Evolutionary conservation across 2,888 invertebrate species (phyloP), one percentile per base, ranked within the genome.

Genomic region (Hirudinaria manillensis): DNA sequence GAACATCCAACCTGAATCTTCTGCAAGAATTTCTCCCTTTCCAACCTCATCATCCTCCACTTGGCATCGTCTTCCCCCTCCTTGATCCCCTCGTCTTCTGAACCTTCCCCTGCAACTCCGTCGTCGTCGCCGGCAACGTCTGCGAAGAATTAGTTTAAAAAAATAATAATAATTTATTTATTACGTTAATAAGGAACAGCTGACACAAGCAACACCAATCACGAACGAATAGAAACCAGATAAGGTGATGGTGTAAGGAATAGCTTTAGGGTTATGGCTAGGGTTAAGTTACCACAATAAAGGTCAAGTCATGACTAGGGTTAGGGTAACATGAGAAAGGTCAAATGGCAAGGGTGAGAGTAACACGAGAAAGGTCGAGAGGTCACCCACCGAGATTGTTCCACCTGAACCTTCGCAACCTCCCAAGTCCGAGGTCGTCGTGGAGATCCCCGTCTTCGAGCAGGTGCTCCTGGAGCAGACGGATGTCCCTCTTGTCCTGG

Each of bases 401-500:
- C 95, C 94, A 96, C 78, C 90, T 89, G 83, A 95, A 96, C 82
- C 92, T 90, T 45, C 93, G 87, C 81, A 91, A 90, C 3, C 94
- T 78, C 13, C 91, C 91, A 0, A 89, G 91, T 0, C 90, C 91
- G 10, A 16, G 13, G 36, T 92, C 92, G 0, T 88, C 87, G 80
- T 92, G 89, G 79, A 93, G 88, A 81, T 96, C 95, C 0, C 93
- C 93, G 82, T 95, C 94, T 83, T 94, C 93, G 55, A 96, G 89
- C 38, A 94, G 87, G 83, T 93, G 86, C 82, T 96, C 94, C 83
- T 96, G 91, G 21, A 94, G 88, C 80, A 92, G 85, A 80, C 91
- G 88, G 27, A 96, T 90, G 84, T 94, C 91, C 32, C 91, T 88
- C 80, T 92, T 91, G 84, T 97, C 96, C 79, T 94, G 91, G 82